These are phyloP conservation scores for Noctilio leporinus DNA, from an alignment of 2,113 vertebrate genomes.

Conservation along the genomic window DNA sequence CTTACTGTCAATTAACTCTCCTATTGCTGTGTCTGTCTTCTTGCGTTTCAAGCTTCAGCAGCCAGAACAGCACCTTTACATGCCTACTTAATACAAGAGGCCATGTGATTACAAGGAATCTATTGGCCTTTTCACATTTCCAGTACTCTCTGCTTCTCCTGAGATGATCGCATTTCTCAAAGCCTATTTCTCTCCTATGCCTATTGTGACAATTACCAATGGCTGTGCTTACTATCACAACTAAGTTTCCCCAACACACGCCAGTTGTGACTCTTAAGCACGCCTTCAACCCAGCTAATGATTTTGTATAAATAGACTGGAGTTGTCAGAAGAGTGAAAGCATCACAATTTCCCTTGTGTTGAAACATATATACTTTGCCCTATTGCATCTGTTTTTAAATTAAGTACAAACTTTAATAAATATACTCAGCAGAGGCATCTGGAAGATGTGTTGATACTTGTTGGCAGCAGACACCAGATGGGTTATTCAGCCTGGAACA, in stretches of 20 bases:
- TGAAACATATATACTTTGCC: background rate
- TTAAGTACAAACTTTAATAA: slow-evolving; percentile 54
- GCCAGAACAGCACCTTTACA: background rate
- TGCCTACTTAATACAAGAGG: background rate
- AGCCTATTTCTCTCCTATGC: background rate
- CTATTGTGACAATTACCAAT: background rate
- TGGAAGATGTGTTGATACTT: slow-evolving; percentile 52
- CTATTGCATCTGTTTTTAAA: slow-evolving; percentile 32
- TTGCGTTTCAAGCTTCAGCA: background rate
- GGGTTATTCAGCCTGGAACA: slow-evolving; percentile 46
- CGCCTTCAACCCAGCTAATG: background rate
- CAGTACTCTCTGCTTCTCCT: background rate
- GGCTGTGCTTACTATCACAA: background rate
- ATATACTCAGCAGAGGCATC: slow-evolving; percentile 18
- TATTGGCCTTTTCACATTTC: background rate
- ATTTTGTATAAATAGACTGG: background rate
- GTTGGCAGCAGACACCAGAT: slow-evolving; percentile 48
- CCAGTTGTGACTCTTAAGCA: background rate
- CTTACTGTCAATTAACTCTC: background rate
- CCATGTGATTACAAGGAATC: background rate
- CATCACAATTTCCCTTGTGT: background rate
- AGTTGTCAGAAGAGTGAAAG: slow-evolving; percentile 2
- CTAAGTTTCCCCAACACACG: background rate
- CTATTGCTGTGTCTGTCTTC: background rate
- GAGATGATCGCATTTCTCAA: background rate